Conservation (phyloP, 2,888 invertebrate species). For the Dendrolimus houi region DNA sequence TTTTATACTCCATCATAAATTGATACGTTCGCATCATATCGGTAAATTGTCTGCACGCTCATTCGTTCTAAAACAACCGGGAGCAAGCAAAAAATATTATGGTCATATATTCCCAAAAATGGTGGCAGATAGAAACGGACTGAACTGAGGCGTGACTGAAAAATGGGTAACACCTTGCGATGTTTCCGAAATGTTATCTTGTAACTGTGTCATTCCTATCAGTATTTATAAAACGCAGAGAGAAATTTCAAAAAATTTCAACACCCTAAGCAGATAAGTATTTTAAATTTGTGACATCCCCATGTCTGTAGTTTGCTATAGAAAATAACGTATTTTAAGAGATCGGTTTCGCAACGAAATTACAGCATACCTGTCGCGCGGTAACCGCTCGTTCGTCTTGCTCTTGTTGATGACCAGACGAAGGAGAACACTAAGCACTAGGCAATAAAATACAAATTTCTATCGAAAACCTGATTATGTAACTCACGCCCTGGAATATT, state of each 20-base stretch:
- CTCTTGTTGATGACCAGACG: too few species aligned
- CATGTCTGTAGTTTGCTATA: too few species aligned
- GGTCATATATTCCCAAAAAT: constrained; percentile 40
- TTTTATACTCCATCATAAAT: constrained; percentile 14
- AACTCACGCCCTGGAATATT: too few species aligned
- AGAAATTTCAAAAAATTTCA: constrained; percentile 8
- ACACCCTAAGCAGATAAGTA: neutral
- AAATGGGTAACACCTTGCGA: constrained; percentile 58
- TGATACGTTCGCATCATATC: constrained; percentile 24
- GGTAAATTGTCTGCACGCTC: constrained; percentile 24
- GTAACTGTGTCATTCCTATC: constrained; percentile 27
- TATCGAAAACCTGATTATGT: too few species aligned
- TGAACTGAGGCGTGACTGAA: constrained; percentile 50
- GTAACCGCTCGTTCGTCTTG: too few species aligned
- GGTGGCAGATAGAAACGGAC: constrained; percentile 33
- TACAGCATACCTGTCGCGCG: too few species aligned
- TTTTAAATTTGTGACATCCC: too few species aligned
- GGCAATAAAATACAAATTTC: too few species aligned
- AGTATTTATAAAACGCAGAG: constrained; percentile 13
- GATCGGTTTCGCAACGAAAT: too few species aligned
- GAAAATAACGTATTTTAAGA: too few species aligned
- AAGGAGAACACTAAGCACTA: too few species aligned
- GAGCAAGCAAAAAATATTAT: constrained; percentile 38
- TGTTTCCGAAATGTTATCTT: constrained; percentile 40
- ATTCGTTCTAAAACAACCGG: constrained; percentile 30